These are phyloP conservation scores for Albula glossodonta DNA, from an alignment of 2,113 vertebrate genomes.

Conservation along the genomic window DNA sequence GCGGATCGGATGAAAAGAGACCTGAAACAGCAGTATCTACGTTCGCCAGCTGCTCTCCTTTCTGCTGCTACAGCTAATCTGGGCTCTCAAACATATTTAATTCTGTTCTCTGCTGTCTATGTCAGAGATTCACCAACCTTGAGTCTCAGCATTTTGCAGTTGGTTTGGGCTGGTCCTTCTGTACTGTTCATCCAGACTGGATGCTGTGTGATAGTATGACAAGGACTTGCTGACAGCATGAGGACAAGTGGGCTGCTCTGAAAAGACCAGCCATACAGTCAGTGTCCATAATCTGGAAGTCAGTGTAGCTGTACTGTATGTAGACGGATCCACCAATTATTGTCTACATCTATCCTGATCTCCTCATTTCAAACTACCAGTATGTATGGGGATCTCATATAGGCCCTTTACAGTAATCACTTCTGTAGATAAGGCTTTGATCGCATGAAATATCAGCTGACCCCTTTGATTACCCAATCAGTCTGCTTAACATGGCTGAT, in stretches of 20 bases:
- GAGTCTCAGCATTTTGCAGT: background rate
- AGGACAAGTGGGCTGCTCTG: background rate
- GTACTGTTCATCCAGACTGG: background rate
- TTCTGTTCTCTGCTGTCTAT: constrained; percentile 20
- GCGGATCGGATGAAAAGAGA: constrained; percentile 15
- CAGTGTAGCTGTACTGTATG: background rate
- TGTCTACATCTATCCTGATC: no score
- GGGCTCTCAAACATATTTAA: constrained; percentile 23
- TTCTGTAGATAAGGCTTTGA: no score
- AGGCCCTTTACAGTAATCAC: no score
- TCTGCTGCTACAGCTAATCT: constrained; percentile 35
- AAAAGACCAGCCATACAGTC: background rate
- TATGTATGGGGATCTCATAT: no score
- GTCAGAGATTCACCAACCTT: constrained; percentile 23
- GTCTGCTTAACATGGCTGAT: no score
- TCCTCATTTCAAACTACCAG: background rate
- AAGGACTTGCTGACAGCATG: background rate
- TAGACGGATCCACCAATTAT: no score
- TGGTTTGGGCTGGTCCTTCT: background rate
- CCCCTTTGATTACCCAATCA: no score
- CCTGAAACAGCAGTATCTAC: constrained; percentile 32
- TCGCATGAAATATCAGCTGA: no score
- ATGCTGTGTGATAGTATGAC: background rate
- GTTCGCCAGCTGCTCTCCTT: constrained; percentile 24
- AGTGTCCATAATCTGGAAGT: background rate